phyloP scores from a whole-genome alignment of 2,113 vertebrate species.

The Tapirus terrestris region DNA sequence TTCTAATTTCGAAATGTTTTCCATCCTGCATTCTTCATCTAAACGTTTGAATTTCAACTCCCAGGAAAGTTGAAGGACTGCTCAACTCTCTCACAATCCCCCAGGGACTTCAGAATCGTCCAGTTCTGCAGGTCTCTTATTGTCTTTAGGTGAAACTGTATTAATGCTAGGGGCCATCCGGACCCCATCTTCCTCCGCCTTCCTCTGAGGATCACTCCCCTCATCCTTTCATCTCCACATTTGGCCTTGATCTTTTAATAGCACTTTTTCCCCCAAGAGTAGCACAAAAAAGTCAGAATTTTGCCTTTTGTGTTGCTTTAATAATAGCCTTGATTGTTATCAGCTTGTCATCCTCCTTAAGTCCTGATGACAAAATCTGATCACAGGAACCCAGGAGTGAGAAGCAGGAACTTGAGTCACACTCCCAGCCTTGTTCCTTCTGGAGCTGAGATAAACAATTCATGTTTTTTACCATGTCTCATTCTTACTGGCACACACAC shows the following conservation, averaged over 20 bases:
- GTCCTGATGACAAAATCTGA: neutral
- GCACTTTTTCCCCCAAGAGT: neutral
- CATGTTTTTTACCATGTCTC: neutral
- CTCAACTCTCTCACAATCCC: neutral
- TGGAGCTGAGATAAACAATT: neutral
- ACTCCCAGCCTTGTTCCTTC: neutral
- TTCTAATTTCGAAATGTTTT: neutral
- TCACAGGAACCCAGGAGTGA: neutral
- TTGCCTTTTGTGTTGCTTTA: neutral
- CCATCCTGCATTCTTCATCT: neutral
- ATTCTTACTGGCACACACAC: neutral
- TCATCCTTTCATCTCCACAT: neutral
- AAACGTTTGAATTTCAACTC: constrained; percentile 1
- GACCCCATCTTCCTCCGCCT: neutral
- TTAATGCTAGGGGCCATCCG: neutral
- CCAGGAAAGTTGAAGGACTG: neutral
- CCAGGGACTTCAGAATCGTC: neutral
- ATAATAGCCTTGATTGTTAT: neutral
- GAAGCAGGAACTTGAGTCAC: neutral
- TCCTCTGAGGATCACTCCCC: neutral
- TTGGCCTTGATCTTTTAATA: neutral
- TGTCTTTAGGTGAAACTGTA: neutral
- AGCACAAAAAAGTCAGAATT: neutral
- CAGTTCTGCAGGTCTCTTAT: neutral
- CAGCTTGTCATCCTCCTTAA: neutral